Evolutionary conservation across 2,113 vertebrate genomes (phyloP).

Genomic region (Smithornis capensis): DNA sequence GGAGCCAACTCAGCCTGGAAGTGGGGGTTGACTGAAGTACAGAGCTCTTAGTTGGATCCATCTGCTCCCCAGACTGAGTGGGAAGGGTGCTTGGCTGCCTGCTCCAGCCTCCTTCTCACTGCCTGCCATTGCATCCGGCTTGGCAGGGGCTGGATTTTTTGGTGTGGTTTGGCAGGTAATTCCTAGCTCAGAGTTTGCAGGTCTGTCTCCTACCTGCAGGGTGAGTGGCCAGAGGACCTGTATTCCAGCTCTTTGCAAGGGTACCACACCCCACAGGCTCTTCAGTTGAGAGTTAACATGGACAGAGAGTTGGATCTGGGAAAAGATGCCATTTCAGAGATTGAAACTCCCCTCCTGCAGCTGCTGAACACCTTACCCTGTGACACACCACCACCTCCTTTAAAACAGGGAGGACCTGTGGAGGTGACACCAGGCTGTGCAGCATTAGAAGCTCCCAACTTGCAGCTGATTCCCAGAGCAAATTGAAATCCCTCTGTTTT

Average conservation of each 20-base stretch:
- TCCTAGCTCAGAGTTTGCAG: background rate
- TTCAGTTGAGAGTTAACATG: fast-evolving
- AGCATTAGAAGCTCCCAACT: background rate
- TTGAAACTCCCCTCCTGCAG: background rate
- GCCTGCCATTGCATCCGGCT: background rate
- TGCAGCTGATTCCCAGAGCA: background rate
- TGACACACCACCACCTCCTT: background rate
- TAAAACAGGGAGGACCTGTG: fast-evolving
- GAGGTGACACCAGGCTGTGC: background rate
- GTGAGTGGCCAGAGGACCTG: background rate
- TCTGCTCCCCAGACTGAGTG: slow-evolving; percentile 28
- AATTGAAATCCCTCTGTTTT: background rate
- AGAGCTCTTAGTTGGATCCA: background rate
- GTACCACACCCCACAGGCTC: fast-evolving
- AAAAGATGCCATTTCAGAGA: background rate
- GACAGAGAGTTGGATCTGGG: background rate
- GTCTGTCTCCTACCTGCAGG: background rate
- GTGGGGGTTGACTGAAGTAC: background rate
- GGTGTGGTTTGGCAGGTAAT: background rate
- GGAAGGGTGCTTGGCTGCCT: background rate
- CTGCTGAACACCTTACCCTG: background rate
- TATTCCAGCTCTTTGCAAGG: too few species aligned
- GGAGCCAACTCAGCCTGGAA: background rate
- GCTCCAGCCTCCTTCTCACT: background rate
- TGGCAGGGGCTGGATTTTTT: background rate